A percentile compares a stretch with the other conserved stretches of the same genome.
Evolutionary conservation across 2,797 vertebrate species (phyloP).

Genomic region (Halcyon leucocephala): DNA sequence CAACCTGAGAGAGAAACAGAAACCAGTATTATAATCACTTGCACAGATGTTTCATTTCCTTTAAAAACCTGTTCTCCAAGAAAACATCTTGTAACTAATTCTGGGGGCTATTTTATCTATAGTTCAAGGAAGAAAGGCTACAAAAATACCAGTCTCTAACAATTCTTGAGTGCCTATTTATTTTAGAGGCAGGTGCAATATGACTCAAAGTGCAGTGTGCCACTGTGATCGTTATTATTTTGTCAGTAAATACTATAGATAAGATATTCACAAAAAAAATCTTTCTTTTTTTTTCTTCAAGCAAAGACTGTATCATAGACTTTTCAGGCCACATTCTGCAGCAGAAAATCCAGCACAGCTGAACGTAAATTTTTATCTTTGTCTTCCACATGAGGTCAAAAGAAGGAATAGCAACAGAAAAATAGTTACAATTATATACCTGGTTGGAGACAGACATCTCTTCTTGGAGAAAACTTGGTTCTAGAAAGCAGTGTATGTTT

Average conservation of each 20-base stretch:
- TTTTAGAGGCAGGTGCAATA: neutral
- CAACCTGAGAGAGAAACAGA: slow-evolving; percentile 82
- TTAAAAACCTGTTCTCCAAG: neutral
- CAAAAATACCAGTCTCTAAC: neutral
- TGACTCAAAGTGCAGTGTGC: neutral
- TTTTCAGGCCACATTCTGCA: neutral
- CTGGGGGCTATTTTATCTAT: neutral
- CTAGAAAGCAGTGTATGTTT: neutral
- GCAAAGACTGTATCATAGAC: neutral
- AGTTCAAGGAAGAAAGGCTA: neutral
- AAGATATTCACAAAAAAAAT: neutral
- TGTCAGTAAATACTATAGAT: neutral
- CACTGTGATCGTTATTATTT: neutral
- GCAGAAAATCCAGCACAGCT: fast-evolving
- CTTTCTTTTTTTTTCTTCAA: neutral
- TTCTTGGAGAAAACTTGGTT: neutral
- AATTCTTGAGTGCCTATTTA: fast-evolving
- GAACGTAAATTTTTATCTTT: neutral
- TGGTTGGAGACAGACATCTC: neutral
- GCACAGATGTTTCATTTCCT: neutral
- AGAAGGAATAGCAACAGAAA: neutral
- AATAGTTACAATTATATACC: neutral
- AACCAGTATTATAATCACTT: neutral
- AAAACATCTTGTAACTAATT: neutral
- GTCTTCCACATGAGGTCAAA: neutral